Evolutionary conservation across 92 coral and sea anemone species (phyloP), one percentile per base, ranked within the genome.

Genomic region (Porites divaricata): DNA sequence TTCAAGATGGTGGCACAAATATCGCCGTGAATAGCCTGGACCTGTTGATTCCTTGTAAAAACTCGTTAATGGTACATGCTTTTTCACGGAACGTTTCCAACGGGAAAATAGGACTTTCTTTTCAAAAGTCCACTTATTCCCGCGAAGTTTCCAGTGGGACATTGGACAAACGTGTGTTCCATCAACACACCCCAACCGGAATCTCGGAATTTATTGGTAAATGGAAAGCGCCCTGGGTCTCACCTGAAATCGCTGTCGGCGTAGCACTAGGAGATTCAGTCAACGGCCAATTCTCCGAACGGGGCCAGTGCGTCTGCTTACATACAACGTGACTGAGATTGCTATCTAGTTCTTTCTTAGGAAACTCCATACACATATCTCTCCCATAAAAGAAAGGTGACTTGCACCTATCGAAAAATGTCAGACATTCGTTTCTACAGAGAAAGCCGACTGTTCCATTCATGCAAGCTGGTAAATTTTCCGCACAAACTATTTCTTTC

Each of bases 361-460:
- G 95, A 24, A 91, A 81, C 62, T 91, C 95, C 79, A 91, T 91
- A 28, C 95, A 91, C 88, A 91, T 91, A 59, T 76, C 72, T 9
- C 1, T 58, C 1, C 26, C 62, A 75, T 85, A 91, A 10, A 74
- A 75, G 48, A 88, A 91, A 8, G 90, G 87, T 19, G 90, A 63
- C 6, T 53, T 28, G 26, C 95, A 91, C 28, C 59, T 77, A 70
- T 85, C 41, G 57, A 91, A 91, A 70, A 91, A 91, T 12, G 81
- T 77, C 17, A 79, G 11, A 66, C 95, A 91, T 21, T 64, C 80
- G 35, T 89, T 67, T 58, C 95, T 88, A 45, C 95, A 91, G 70
- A 89, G 84, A 57, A 88, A 91, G 8, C 68, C 90, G 0, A 80
- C 71, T 22, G 53, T 28, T 16, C 87, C 83, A 22, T 91, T 70